phyloP scores from a whole-genome alignment of 1,140 invertebrate species.

The Drosophila triauraria region DNA sequence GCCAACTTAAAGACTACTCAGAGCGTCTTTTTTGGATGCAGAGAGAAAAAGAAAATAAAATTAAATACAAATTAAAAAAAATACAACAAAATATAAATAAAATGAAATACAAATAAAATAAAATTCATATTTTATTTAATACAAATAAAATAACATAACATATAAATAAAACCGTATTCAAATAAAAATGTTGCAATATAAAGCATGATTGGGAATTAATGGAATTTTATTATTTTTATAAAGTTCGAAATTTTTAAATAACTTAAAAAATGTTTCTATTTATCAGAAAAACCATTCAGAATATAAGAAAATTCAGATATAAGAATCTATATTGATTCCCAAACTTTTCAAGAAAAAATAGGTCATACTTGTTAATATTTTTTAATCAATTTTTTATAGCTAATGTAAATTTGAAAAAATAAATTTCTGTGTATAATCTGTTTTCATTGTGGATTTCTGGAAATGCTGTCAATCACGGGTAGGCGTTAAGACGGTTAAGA shows the following conservation, averaged over 20 bases:
- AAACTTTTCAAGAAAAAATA: no score
- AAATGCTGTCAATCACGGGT: conserved; percentile 54
- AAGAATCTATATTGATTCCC: no score
- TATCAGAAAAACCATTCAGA: no score
- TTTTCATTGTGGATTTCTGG: conserved; percentile 36
- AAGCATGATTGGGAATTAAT: no score
- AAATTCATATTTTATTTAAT: background rate
- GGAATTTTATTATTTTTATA: no score
- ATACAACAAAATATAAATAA: background rate
- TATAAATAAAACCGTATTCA: background rate
- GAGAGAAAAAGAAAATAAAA: no score
- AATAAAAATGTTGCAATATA: no score
- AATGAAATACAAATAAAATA: background rate
- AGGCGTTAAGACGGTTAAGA: conserved; percentile 24
- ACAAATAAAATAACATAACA: background rate
- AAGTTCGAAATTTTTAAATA: no score
- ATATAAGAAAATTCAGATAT: no score
- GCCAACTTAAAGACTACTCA: conserved; percentile 32
- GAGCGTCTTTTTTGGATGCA: conserved; percentile 3
- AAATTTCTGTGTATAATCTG: background rate
- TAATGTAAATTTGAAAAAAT: background rate
- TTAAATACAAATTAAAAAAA: no score
- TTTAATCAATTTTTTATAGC: background rate
- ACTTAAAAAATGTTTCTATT: no score
- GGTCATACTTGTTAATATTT: background rate